A percentile compares a stretch with the other conserved stretches of the same genome.
These are phyloP conservation scores for Suricata suricatta DNA, from an alignment of 2,113 vertebrate genomes.

Conservation along the genomic window DNA sequence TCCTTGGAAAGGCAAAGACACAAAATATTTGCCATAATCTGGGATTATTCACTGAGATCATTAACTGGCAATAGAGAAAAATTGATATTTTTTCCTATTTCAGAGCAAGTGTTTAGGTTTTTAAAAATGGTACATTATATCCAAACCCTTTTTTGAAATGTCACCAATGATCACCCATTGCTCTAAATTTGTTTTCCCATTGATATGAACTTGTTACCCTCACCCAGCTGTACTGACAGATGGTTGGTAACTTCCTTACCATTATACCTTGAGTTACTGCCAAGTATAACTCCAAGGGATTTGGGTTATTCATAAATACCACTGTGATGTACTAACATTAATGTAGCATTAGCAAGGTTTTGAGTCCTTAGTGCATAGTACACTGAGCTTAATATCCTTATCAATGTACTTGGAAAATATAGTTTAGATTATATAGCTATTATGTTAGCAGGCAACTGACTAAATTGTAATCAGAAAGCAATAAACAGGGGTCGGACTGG, in stretches of 20 bases:
- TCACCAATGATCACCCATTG: neutral
- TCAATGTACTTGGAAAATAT: slow-evolving; percentile 48
- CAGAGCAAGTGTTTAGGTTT: neutral
- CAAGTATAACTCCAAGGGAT: slow-evolving; percentile 67
- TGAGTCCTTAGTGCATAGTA: slow-evolving; percentile 39
- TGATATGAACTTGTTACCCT: slow-evolving; percentile 58
- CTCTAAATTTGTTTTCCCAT: slow-evolving; percentile 46
- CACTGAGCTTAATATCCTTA: slow-evolving; percentile 60
- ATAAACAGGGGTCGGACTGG: slow-evolving; percentile 27
- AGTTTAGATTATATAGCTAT: slow-evolving; percentile 43
- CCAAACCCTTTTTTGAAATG: neutral
- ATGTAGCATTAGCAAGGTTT: slow-evolving; percentile 40
- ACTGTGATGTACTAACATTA: slow-evolving; percentile 40
- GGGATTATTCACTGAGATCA: neutral
- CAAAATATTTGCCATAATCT: neutral
- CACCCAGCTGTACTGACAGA: slow-evolving; percentile 69
- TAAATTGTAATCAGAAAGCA: slow-evolving; percentile 52
- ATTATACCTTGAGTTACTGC: slow-evolving; percentile 68
- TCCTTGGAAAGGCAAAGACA: neutral
- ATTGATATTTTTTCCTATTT: neutral
- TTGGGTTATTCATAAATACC: neutral
- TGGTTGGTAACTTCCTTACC: slow-evolving; percentile 55
- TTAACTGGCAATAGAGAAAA: neutral
- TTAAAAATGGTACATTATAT: neutral
- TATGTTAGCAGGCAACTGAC: slow-evolving; percentile 47